phyloP scores from a whole-genome alignment of 2,888 invertebrate species.

The Agonopterix heracliana region DNA sequence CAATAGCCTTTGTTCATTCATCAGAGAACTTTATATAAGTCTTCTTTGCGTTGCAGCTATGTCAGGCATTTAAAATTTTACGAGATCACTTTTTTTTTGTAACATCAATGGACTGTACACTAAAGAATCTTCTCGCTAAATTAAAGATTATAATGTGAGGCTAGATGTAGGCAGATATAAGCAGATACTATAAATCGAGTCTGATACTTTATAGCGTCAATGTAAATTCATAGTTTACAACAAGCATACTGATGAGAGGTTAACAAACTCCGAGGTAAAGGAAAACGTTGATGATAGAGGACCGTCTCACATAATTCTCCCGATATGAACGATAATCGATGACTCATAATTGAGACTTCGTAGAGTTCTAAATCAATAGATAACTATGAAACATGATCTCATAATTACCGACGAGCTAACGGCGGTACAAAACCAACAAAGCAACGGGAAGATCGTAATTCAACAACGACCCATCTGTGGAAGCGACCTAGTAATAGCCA shows the following conservation, averaged over 20 bases:
- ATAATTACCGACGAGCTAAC: conserved; percentile 60
- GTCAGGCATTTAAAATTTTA: too few relatives aligned
- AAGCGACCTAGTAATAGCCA: conserved; percentile 59
- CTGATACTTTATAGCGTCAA: conserved; percentile 6
- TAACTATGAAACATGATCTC: conserved; percentile 68
- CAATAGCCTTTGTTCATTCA: too few relatives aligned
- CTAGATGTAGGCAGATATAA: too few relatives aligned
- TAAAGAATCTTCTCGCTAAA: too few relatives aligned
- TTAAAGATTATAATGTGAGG: too few relatives aligned
- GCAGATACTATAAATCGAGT: background rate
- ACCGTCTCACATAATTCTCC: conserved; percentile 53
- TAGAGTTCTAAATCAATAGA: conserved; percentile 65
- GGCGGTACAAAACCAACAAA: conserved; percentile 61
- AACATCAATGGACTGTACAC: too few relatives aligned
- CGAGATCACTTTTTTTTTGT: too few relatives aligned
- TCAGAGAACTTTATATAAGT: too few relatives aligned
- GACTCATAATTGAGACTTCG: conserved; percentile 67
- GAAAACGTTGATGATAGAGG: conserved; percentile 49
- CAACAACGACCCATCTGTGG: conserved; percentile 58
- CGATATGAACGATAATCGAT: conserved; percentile 54
- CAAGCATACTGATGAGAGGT: conserved; percentile 32
- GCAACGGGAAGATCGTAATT: conserved; percentile 63
- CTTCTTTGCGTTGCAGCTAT: too few relatives aligned
- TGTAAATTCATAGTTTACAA: conserved; percentile 25
- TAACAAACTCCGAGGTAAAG: conserved; percentile 40